Percentiles rank a stretch among this genome's conserved stretches.
These are phyloP conservation scores for Calephelis nemesis DNA, from an alignment of 1,140 invertebrate genomes.

Conservation along the genomic window DNA sequence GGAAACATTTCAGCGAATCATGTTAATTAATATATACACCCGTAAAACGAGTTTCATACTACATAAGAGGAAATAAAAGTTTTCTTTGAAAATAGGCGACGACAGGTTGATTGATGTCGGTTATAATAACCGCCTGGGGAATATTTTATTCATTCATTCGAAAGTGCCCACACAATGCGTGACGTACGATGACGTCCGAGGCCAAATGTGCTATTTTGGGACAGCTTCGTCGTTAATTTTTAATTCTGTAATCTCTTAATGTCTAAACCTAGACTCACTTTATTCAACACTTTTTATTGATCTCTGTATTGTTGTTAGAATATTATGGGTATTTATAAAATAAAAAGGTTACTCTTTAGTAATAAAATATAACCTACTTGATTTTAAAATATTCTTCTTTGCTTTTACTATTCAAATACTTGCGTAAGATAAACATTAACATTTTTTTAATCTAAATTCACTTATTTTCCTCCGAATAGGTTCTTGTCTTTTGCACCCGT, in stretches of 20 bases:
- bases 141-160: constrained; percentile 59
- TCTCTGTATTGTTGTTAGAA: too few relatives aligned
- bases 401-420: too few relatives aligned
- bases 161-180: constrained; percentile 42
- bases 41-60: constrained; percentile 24
- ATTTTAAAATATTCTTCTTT: too few relatives aligned
- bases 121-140: constrained; percentile 59
- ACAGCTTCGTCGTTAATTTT: constrained; percentile 51
- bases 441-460: too few relatives aligned
- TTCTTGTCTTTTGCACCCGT: too few relatives aligned
- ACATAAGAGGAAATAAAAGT: constrained; percentile 46
- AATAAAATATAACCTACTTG: too few relatives aligned
- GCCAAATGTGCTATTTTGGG: constrained; percentile 55
- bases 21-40: constrained; percentile 17
- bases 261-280: constrained; percentile 25
- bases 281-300: background rate
- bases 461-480: too few relatives aligned
- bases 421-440: too few relatives aligned
- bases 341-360: too few relatives aligned
- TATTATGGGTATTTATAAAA: too few relatives aligned
- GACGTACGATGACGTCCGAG: constrained; percentile 52
- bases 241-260: constrained; percentile 47
- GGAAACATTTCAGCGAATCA: background rate
- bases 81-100: constrained; percentile 60
- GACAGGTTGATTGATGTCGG: constrained; percentile 65